Conservation (phyloP, 2,113 vertebrate genomes). For the Ellobius talpinus region DNA sequence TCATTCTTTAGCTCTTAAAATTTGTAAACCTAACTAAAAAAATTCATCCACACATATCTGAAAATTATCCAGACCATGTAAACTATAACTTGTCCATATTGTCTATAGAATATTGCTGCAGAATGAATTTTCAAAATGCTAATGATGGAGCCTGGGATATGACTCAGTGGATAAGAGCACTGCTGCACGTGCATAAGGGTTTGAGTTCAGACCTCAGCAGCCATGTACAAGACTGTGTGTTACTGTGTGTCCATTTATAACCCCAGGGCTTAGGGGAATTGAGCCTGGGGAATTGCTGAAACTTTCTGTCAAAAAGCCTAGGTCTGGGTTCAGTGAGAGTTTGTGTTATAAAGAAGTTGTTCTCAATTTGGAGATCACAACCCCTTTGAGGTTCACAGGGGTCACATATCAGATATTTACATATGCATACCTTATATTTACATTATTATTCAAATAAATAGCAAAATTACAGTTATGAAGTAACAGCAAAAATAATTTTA, state of each 20-base stretch:
- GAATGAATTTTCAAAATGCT: background rate
- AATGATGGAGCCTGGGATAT: background rate
- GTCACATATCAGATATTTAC: background rate
- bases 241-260: background rate
- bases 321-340: background rate
- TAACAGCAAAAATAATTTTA: background rate
- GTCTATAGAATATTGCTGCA: background rate
- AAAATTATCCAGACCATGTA: background rate
- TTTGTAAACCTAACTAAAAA: background rate
- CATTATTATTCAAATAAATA: background rate
- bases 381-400: background rate
- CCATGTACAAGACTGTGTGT: background rate
- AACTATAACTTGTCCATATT: background rate
- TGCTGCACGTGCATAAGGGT: background rate
- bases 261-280: background rate
- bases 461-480: background rate
- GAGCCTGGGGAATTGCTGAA: too few relatives aligned
- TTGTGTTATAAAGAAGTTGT: background rate
- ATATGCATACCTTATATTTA: background rate
- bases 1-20: background rate
- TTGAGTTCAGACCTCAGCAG: background rate
- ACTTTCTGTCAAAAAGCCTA: background rate
- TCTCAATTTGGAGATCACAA: background rate
- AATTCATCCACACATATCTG: background rate
- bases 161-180: background rate